Evolutionary conservation across 2,888 invertebrate genomes (phyloP).

Genomic region (Buathra laborator): DNA sequence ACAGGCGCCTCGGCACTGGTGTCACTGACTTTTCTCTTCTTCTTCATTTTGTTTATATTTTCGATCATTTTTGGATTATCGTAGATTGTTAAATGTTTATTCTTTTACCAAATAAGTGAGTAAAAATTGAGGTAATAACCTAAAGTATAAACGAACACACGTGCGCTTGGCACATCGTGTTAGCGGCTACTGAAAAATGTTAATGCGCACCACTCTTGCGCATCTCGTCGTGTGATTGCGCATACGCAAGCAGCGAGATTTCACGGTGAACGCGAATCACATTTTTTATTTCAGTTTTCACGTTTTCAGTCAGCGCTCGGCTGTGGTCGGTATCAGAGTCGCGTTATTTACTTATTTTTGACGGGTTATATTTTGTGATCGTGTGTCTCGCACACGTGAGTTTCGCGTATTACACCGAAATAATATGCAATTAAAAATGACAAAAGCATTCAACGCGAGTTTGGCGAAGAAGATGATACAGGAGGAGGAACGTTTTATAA

Average conservation of each 20-base stretch:
- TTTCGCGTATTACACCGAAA: neutral
- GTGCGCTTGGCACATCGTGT: constrained; percentile 37
- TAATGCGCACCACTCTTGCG: constrained; percentile 18
- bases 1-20: constrained; percentile 3
- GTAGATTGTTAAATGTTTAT: neutral
- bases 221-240: neutral
- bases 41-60: constrained; percentile 53
- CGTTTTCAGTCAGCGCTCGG: constrained; percentile 19
- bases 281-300: constrained; percentile 16
- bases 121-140: constrained; percentile 51
- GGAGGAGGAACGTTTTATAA: constrained; percentile 88
- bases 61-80: constrained; percentile 35
- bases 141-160: constrained; percentile 54
- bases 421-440: constrained; percentile 82
- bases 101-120: neutral
- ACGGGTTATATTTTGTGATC: constrained; percentile 35
- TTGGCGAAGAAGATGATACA: constrained; percentile 84
- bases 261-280: neutral
- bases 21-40: constrained; percentile 61
- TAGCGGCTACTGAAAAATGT: neutral
- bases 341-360: constrained; percentile 55
- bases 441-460: constrained; percentile 81
- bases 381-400: constrained; percentile 60
- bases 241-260: neutral
- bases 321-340: constrained; percentile 16